Evolutionary conservation across 2,888 invertebrate species (phyloP).

Genomic region (Pyralis farinalis): DNA sequence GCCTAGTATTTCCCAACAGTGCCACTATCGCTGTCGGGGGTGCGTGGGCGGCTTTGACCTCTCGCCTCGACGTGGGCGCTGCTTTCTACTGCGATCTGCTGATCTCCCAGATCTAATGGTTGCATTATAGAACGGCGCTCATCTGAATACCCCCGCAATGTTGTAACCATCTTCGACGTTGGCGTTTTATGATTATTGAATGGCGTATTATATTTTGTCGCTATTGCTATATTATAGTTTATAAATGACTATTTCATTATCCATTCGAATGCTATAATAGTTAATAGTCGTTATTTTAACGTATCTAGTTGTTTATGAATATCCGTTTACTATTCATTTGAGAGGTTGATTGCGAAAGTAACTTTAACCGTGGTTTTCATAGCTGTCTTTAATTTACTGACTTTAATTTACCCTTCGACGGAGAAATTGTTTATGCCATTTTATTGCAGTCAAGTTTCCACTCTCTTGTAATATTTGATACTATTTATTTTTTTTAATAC

Average conservation of each 20-base stretch:
- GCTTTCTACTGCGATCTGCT: constrained; percentile 53
- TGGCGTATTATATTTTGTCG: constrained; percentile 14
- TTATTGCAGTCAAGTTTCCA: neutral
- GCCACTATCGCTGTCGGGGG: constrained; percentile 38
- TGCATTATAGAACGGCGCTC: neutral
- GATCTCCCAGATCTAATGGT: constrained; percentile 32
- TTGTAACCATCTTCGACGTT: constrained; percentile 16
- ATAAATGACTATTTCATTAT: constrained; percentile 2
- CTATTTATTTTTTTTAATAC: too few species aligned
- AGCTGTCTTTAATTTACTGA: too few species aligned
- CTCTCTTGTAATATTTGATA: too few species aligned
- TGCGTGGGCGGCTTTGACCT: constrained; percentile 67
- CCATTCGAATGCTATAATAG: neutral
- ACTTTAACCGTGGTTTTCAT: neutral
- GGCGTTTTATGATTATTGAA: constrained; percentile 16
- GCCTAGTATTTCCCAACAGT: constrained; percentile 47
- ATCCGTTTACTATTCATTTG: neutral
- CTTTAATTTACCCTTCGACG: too few species aligned
- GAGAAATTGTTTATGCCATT: neutral
- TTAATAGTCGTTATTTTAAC: constrained; percentile 2
- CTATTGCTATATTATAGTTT: constrained; percentile 15
- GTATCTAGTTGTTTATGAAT: neutral
- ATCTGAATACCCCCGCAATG: constrained; percentile 9
- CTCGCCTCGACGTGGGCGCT: constrained; percentile 64
- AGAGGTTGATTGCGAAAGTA: neutral